Percentiles rank a stretch among this genome's conserved stretches.
Conservation (phyloP, 1,140 invertebrate genomes). For the Apis laboriosa region DNA sequence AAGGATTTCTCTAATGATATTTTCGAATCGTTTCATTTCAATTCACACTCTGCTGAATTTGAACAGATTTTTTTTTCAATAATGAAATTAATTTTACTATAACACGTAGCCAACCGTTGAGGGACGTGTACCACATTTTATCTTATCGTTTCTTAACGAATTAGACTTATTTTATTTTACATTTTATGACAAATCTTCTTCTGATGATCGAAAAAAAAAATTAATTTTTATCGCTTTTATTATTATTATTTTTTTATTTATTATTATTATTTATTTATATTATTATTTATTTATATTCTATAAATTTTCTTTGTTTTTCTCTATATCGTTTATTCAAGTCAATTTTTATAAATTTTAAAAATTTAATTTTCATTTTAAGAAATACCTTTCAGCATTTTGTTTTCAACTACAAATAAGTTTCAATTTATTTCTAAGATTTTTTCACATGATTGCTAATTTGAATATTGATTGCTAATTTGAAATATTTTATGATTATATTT, state of each 20-base stretch:
- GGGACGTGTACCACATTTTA: not conserved
- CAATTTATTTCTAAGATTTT: not conserved
- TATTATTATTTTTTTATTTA: too few species aligned
- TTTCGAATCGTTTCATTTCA: not conserved
- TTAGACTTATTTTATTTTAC: not conserved
- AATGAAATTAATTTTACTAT: not conserved
- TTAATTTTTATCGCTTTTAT: not conserved
- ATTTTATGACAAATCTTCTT: too few species aligned
- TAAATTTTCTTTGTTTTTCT: not conserved
- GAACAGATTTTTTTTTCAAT: not conserved
- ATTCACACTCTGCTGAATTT: too few species aligned
- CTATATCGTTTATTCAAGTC: not conserved
- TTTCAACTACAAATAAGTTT: not conserved
- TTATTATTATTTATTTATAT: too few species aligned
- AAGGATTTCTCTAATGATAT: not conserved
- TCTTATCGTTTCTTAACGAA: not conserved
- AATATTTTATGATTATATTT: conserved; percentile 4
- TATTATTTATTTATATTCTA: too few species aligned
- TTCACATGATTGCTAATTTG: not conserved
- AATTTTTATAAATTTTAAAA: not conserved
- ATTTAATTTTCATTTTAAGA: not conserved
- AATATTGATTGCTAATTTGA: not conserved
- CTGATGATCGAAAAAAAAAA: too few species aligned
- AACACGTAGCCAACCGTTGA: not conserved
- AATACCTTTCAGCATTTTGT: not conserved